Base-by-base conservation (phyloP, 2,113 vertebrate genomes). In the Calypte anna region DNA sequence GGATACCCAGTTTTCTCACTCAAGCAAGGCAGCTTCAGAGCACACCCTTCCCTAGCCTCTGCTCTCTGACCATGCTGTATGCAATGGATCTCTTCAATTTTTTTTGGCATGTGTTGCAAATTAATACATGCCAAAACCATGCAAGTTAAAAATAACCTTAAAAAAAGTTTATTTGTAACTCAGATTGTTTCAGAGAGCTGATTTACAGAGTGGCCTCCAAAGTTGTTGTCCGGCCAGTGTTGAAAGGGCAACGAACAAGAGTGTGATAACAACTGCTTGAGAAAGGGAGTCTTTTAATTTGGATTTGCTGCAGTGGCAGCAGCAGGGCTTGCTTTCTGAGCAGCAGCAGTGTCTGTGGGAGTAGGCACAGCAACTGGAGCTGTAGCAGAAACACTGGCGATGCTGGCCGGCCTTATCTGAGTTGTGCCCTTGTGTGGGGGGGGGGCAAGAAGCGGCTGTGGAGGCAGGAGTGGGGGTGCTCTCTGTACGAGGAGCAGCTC, bases 1-100 rank as follows among this genome's bases (percentile, higher is more conserved):
- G 40, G 38, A 20, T 25, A 68, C 6, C 4, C 0, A 0, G 2
- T 53, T 82, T 59, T 64, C 9, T 53, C 50, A 14, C 8, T 51
- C 40, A 67, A 54, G 59, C 17, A 70, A 19, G 51, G 15, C 43
- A 74, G 1, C 12, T 70, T 28, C 28, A 67, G 51, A 48, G 15
- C n/a, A 72, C n/a, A 8, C 16, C 23, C 12, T 55, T 62, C 30
- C 24, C 62, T 22, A 30, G 36, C 10, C 2, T 2, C 36, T 91
- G 3, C 7, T 31, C 55, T 16, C 8, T 19, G 38, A 48, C 43
- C 9, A 9, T 46, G 5, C 27, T 74, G 14, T 54, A 14, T 55
- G 5, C 0, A 3, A 46, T 30, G 20, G 10, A 33, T 85, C 61
- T 46, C 27, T 50, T 82, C 38, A 25, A 2, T 0, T 54, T 25